These are phyloP conservation scores for Sanderia malayensis DNA, from an alignment of 30 jellyfish, hydroid and myxozoan genomes.

Conservation along the genomic window DNA sequence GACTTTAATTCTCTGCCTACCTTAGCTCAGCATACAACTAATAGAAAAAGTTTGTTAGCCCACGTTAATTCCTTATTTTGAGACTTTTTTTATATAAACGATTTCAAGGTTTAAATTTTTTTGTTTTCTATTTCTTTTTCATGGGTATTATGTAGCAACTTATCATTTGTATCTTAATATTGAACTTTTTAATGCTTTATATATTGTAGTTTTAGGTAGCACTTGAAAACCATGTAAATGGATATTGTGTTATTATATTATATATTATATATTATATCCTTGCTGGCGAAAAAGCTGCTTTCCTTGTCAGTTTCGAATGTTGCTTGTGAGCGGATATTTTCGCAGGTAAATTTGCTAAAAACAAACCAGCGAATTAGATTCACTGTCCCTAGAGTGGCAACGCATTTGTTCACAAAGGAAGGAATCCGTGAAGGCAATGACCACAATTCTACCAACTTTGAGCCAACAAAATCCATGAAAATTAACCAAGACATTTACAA, in stretches of 20 bases:
- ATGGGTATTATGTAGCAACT: slow-evolving; percentile 16
- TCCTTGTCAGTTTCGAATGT: too few relatives aligned
- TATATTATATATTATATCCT: too few relatives aligned
- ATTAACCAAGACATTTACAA: too few relatives aligned
- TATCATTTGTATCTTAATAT: slow-evolving; percentile 5
- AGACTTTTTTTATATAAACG: slow-evolving; percentile 22
- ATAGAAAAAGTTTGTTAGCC: slow-evolving; percentile 27
- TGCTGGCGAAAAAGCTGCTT: background rate
- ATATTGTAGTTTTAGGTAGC: slow-evolving; percentile 22
- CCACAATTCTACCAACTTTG: too few relatives aligned
- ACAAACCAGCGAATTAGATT: too few relatives aligned
- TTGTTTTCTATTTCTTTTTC: slow-evolving; percentile 8
- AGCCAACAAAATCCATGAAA: too few relatives aligned
- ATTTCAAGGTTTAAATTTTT: slow-evolving; percentile 15
- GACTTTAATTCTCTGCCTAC: slow-evolving; percentile 52
- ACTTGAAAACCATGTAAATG: slow-evolving; percentile 1
- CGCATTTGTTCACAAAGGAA: too few relatives aligned
- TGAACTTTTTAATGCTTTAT: slow-evolving; percentile 6
- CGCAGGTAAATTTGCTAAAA: too few relatives aligned
- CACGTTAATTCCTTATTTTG: slow-evolving; percentile 19
- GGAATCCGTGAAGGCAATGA: too few relatives aligned
- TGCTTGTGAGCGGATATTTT: too few relatives aligned
- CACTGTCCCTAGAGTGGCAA: too few relatives aligned
- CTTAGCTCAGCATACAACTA: slow-evolving; percentile 55
- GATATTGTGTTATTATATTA: slow-evolving; percentile 25